Percentiles rank a stretch among this genome's conserved stretches.
phyloP scores from a whole-genome alignment of 1,140 invertebrate species.

The Centruroides vittatus region DNA sequence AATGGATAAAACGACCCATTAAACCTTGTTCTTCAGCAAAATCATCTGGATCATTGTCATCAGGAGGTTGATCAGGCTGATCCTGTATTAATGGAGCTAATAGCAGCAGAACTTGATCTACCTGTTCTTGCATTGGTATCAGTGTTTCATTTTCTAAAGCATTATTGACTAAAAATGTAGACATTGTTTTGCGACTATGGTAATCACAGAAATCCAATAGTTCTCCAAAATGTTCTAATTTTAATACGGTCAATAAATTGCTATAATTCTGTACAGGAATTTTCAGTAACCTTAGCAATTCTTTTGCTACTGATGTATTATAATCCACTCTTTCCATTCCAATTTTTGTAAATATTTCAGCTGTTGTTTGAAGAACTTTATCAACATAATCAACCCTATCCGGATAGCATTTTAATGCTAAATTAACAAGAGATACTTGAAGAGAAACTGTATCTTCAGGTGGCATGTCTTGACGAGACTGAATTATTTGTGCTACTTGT shows the following conservation, averaged over 20 bases:
- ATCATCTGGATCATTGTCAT: conserved; percentile 73
- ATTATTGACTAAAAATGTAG: conserved; percentile 73
- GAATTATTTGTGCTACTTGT: conserved; percentile 80
- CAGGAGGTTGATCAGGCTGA: conserved; percentile 54
- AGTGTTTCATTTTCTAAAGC: conserved; percentile 75
- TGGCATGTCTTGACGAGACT: conserved; percentile 84
- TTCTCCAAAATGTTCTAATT: conserved; percentile 64
- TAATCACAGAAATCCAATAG: conserved; percentile 82
- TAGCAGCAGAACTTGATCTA: conserved; percentile 60
- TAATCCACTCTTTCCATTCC: conserved; percentile 60
- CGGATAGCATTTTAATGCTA: conserved; percentile 92
- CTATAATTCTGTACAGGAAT: conserved; percentile 91
- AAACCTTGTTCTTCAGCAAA: conserved; percentile 93
- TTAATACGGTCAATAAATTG: conserved; percentile 65
- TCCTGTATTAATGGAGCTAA: conserved; percentile 75
- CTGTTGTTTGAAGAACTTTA: conserved; percentile 80
- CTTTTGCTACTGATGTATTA: conserved; percentile 70
- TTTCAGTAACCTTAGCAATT: conserved; percentile 81
- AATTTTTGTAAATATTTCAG: conserved; percentile 62
- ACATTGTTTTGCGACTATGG: conserved; percentile 69
- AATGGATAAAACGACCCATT: conserved; percentile 77
- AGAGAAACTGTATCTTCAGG: conserved; percentile 90
- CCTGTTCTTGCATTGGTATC: conserved; percentile 74
- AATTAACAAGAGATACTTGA: conserved; percentile 85
- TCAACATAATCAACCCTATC: conserved; percentile 90